These are phyloP conservation scores for Didymodactylos carnosus DNA, from an alignment of 2,888 invertebrate genomes.

Conservation along the genomic window DNA sequence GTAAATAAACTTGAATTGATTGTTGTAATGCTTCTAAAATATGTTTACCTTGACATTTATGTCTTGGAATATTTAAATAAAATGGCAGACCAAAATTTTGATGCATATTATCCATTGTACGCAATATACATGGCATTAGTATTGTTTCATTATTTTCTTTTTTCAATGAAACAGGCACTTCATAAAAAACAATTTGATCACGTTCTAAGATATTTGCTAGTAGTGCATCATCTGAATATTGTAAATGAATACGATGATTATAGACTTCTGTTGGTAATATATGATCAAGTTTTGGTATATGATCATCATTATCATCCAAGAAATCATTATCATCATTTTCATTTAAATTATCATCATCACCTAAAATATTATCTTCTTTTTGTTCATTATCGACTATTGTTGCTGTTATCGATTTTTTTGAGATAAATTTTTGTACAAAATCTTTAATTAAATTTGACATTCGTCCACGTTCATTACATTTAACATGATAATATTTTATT, in stretches of 20 bases:
- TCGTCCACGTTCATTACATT: not conserved
- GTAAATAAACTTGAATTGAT: not conserved
- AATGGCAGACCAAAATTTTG: not conserved
- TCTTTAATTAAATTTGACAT: not conserved
- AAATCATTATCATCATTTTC: not conserved
- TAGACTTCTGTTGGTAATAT: not conserved
- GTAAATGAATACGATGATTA: not conserved
- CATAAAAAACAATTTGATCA: conserved; percentile 1
- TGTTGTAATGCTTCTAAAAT: not conserved
- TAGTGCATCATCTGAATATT: not conserved
- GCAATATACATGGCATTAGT: not conserved
- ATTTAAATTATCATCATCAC: not conserved
- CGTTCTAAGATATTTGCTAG: not conserved
- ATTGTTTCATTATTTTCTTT: not conserved
- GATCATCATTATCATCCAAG: not conserved
- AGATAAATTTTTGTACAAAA: not conserved
- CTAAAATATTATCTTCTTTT: not conserved
- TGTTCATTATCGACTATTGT: not conserved
- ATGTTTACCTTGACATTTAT: not conserved
- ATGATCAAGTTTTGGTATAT: not conserved
- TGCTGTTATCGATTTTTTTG: not conserved
- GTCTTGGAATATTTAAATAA: not conserved
- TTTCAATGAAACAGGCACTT: not conserved
- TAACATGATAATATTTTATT: not conserved
- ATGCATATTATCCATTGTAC: not conserved